A percentile compares a stretch with the other conserved stretches of the same genome.
These are phyloP conservation scores for Serinus canaria DNA, from an alignment of 2,113 vertebrate species.

Conservation along the genomic window DNA sequence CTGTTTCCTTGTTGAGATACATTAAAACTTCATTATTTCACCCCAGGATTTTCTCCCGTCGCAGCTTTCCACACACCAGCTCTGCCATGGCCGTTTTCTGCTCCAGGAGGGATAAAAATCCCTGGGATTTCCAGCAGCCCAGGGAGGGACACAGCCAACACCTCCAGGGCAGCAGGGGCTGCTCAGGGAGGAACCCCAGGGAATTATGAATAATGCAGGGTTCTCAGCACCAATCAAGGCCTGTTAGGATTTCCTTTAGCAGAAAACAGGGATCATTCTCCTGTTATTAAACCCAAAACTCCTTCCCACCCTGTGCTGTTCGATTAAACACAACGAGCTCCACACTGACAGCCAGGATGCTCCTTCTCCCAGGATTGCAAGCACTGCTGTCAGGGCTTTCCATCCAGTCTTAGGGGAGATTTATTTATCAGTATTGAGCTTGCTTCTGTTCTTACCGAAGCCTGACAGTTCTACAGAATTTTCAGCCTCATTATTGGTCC, in stretches of 20 bases:
- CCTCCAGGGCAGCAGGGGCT: background rate
- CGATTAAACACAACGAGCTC: background rate
- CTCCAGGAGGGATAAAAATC: background rate
- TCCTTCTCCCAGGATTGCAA: background rate
- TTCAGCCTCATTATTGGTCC: background rate
- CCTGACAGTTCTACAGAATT: background rate
- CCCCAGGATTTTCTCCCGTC: background rate
- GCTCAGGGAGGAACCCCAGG: background rate
- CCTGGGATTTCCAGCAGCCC: background rate
- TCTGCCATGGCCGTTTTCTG: background rate
- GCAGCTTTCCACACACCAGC: background rate
- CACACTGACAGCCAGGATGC: background rate
- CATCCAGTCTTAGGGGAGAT: background rate
- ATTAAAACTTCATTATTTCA: background rate
- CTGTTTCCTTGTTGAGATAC: accelerated
- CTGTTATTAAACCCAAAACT: background rate
- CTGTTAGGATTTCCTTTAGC: background rate
- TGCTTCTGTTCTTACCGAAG: background rate
- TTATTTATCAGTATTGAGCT: accelerated
- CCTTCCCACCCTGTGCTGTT: background rate
- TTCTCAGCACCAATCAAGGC: background rate
- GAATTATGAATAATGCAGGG: background rate
- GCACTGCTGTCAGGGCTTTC: background rate
- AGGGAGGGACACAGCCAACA: background rate
- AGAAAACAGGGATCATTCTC: background rate